These are phyloP conservation scores for Rhopalosiphum nymphaeae DNA, from an alignment of 2,888 invertebrate genomes.

Conservation along the genomic window DNA sequence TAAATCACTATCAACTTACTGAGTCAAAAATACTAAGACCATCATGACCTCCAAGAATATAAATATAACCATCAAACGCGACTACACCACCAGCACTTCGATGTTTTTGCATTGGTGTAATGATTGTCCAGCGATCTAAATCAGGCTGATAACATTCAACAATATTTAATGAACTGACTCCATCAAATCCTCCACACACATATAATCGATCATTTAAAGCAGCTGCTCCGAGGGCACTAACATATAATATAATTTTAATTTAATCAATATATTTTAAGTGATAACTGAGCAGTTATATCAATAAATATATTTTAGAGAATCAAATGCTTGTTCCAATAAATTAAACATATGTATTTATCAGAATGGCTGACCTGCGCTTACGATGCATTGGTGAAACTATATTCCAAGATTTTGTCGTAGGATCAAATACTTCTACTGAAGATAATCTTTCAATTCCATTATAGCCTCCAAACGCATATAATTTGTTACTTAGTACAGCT, in stretches of 20 bases:
- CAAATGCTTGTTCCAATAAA: constrained; percentile 15
- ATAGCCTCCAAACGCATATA: constrained; percentile 87
- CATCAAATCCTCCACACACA: constrained; percentile 89
- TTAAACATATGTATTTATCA: not conserved
- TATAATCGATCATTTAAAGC: constrained; percentile 84
- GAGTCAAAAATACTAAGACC: constrained; percentile 89
- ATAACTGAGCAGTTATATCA: not conserved
- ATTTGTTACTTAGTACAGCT: constrained; percentile 82
- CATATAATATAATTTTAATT: constrained; percentile 57
- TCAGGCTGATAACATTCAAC: constrained; percentile 86
- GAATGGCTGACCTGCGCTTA: constrained; percentile 77
- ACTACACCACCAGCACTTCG: constrained; percentile 82
- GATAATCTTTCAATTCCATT: constrained; percentile 86
- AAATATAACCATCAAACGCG: constrained; percentile 80
- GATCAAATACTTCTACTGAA: constrained; percentile 88
- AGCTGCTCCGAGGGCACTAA: constrained; percentile 84
- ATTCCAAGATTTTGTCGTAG: constrained; percentile 80
- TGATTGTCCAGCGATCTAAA: constrained; percentile 80
- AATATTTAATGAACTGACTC: constrained; percentile 84
- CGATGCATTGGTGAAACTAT: constrained; percentile 85
- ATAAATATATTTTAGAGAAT: not conserved
- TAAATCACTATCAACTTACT: constrained; percentile 70
- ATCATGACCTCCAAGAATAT: constrained; percentile 89
- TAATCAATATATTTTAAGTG: not conserved
- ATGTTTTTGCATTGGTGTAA: constrained; percentile 81